Conservation (phyloP, 2,888 invertebrate genomes). For the Cistogaster globosa region DNA sequence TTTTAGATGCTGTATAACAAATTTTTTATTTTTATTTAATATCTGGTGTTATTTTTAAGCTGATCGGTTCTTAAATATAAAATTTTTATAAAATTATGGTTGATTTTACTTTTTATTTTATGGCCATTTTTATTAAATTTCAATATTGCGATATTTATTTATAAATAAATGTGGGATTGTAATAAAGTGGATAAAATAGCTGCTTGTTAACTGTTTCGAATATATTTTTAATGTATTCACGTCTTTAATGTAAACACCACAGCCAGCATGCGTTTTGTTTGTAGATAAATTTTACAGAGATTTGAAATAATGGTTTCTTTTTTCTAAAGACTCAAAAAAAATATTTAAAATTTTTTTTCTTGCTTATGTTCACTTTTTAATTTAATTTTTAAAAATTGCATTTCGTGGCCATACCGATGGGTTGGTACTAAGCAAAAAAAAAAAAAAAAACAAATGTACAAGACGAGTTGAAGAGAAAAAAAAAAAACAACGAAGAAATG, state of each 20-base stretch:
- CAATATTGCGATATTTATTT: constrained; percentile 26
- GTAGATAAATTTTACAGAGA: background rate
- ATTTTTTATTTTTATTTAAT: constrained; percentile 28
- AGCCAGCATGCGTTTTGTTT: constrained; percentile 5
- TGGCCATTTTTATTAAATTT: constrained; percentile 31
- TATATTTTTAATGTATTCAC: background rate
- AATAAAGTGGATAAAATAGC: constrained; percentile 28
- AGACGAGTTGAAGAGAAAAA: too few species aligned
- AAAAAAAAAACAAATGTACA: too few species aligned
- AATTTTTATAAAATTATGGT: constrained; percentile 18
- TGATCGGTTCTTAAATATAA: background rate
- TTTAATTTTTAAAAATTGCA: too few species aligned
- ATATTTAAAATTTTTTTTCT: background rate
- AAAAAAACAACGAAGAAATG: too few species aligned
- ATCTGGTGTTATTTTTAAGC: constrained; percentile 23
- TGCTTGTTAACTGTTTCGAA: background rate
- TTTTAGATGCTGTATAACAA: background rate
- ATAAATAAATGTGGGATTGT: constrained; percentile 62
- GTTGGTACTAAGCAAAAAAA: too few species aligned
- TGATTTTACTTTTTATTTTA: constrained; percentile 32
- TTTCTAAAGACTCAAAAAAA: too few species aligned
- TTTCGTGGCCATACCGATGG: too few species aligned
- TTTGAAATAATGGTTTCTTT: background rate
- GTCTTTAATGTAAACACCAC: background rate
- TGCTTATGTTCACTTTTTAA: too few species aligned